Evolutionary conservation across 23 tunicate genomes (phyloP), one percentile per base, ranked within the genome.

Genomic region (Trididemnum clinides): DNA sequence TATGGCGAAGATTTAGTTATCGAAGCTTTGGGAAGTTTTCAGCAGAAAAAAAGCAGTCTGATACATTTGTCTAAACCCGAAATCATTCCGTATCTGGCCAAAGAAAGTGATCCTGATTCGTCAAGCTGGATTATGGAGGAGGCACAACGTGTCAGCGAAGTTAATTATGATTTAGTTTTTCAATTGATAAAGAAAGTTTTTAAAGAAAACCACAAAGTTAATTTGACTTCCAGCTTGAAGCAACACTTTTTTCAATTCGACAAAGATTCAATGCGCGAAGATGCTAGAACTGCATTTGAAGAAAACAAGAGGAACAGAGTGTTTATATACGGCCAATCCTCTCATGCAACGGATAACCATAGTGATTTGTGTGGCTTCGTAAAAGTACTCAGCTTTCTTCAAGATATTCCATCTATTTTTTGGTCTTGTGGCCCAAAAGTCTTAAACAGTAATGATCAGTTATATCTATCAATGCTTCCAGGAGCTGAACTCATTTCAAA

Each of bases 121-220:
- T 83, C 87, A 69, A 83, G 71, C 51, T 83, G 87, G 87, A 33
- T 83, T 1, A 20, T 70, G 1, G 87, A 83, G 19, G 87, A 69
- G 33, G n/a, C 50, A 0, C 62, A 70, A 0, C 33, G 50, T 20
- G 4, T 10, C 0, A 31, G 28, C 4, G 51, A 33, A 18, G 5
- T 37, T 36, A 57, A 36, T 5, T 73, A 37, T 28, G 80, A 73
- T 2, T 1, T 4, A 2, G 58, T 37, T 50, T 71, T 83, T 64
- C 33, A 64, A 0, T 28, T 74, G 33, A 82, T 62, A 0, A 72
- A 59, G 34, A 37, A 85, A 30, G 58, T n/a, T 10, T 85, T 73
- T 49, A 2, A 34, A n/a, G 66, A 59, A 3, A n/a, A 59, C 3
- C n/a, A n/a, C n/a, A n/a, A n/a, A n/a, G n/a, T n/a, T n/a, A n/a